Base-by-base conservation (phyloP, 2,888 invertebrate species). In the Lithosia quadra region DNA sequence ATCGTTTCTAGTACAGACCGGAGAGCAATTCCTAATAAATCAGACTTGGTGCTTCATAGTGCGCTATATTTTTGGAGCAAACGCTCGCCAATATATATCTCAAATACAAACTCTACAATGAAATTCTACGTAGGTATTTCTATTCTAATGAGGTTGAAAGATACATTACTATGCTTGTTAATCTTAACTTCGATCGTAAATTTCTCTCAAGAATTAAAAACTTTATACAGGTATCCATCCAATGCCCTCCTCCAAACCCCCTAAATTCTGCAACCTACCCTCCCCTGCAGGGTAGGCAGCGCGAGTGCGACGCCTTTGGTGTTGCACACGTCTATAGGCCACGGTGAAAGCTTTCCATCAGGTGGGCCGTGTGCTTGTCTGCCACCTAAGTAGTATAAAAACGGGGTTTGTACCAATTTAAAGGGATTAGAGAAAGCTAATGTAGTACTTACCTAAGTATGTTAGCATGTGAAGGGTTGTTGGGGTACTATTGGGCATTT, bases 21-120 rank as follows among this genome's bases (percentile, higher is more conserved):
- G 34, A 53, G 59, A 59, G 68, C 59, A 36, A 65, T 78, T 70
- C 67, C 53, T 79, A 74, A 79, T 79, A 79, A 81, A 81, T 79
- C 79, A 79, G 71, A 81, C 79, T 81, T 65, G 78, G 65, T 69
- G 71, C 77, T 73, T 72, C 74, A 74, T 72, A 74, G 60, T 63
- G 39, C 61, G 78, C 81, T 73, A 81, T 79, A 79, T 81, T 79
- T 81, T 81, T 76, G 73, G 71, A 65, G 73, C 68, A 71, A 78
- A 80, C 76, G 71, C 81, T 76, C 69, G 39, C 69, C 76, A 36
- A 73, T 76, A 78, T 79, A 79, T 79, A 74, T 73, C 74, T 69
- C 77, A 81, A 79, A 79, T 78, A 74, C 74, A 81, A 80, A 78
- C 63, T 80, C 74, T 71, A 68, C 79, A 74, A 80, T 79, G 76